A percentile compares a stretch with the other conserved stretches of the same genome.
These are phyloP conservation scores for Protaetia brevitarsis DNA, from an alignment of 1,140 invertebrate species.

Conservation along the genomic window DNA sequence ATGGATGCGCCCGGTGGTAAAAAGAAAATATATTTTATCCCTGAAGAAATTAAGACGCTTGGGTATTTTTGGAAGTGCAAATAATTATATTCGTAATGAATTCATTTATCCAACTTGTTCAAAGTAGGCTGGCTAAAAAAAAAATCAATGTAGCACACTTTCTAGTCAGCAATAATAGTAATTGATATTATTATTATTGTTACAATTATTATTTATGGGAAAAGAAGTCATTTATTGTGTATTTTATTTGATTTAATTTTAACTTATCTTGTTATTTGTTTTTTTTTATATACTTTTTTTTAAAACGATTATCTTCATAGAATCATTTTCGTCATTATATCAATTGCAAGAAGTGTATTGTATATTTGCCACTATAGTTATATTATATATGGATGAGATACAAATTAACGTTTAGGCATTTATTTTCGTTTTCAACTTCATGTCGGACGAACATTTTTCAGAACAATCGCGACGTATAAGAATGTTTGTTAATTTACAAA, in stretches of 20 bases:
- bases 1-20: too few relatives aligned
- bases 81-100: not conserved
- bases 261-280: not conserved
- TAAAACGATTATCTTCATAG: constrained; percentile 10
- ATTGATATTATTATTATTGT: constrained; percentile 31
- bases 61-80: not conserved
- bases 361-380: constrained; percentile 27
- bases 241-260: constrained; percentile 9
- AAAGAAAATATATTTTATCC: too few relatives aligned
- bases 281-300: not conserved
- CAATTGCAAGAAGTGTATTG: constrained; percentile 18
- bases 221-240: constrained; percentile 17
- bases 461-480: not conserved
- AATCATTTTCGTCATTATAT: too few relatives aligned
- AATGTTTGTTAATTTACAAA: too few relatives aligned
- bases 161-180: constrained; percentile 38
- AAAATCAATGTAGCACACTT: constrained; percentile 37
- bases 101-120: constrained; percentile 37
- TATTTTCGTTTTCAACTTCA: constrained; percentile 22
- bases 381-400: constrained; percentile 19
- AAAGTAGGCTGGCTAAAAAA: constrained; percentile 36
- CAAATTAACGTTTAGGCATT: constrained; percentile 4
- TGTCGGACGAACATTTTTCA: not conserved
- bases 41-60: too few relatives aligned
- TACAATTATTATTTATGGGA: constrained; percentile 33